Percentiles rank a stretch among this genome's conserved stretches.
These are phyloP conservation scores for Betta splendens DNA, from an alignment of 2,797 vertebrate genomes.

Conservation along the genomic window DNA sequence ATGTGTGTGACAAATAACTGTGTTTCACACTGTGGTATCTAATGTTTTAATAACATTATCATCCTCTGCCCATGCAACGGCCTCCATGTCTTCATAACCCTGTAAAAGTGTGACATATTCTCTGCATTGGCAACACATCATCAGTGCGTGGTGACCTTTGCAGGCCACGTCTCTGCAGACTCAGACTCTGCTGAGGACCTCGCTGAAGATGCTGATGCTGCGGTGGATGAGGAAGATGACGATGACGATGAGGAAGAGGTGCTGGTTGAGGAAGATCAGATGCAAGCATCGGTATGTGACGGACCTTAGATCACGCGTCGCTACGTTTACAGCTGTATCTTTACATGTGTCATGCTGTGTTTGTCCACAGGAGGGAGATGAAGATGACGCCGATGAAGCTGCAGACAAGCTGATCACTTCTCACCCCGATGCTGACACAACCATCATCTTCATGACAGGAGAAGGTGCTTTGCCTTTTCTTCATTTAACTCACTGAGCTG, in stretches of 20 bases:
- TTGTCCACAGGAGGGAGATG: slow-evolving; percentile 67
- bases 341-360: background rate
- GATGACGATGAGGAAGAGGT: slow-evolving; percentile 80
- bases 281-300: slow-evolving; percentile 65
- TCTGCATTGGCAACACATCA: background rate
- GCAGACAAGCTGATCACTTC: slow-evolving; percentile 61
- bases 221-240: slow-evolving; percentile 80
- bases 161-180: slow-evolving; percentile 73
- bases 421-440: slow-evolving; percentile 81
- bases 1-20: too few species aligned
- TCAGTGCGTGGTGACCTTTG: background rate
- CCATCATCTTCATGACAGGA: slow-evolving; percentile 80
- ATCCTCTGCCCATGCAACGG: too few species aligned
- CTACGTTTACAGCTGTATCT: background rate
- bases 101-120: background rate
- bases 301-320: background rate
- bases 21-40: too few species aligned
- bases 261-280: slow-evolving; percentile 77
- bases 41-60: too few species aligned
- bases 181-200: slow-evolving; percentile 70
- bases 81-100: too few species aligned
- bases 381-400: slow-evolving; percentile 67
- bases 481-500: background rate
- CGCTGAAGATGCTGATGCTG: slow-evolving; percentile 60
- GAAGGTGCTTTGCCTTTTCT: slow-evolving; percentile 68